Evolutionary conservation across 2,888 invertebrate genomes (phyloP).

Genomic region (Pristionchus mayeri): DNA sequence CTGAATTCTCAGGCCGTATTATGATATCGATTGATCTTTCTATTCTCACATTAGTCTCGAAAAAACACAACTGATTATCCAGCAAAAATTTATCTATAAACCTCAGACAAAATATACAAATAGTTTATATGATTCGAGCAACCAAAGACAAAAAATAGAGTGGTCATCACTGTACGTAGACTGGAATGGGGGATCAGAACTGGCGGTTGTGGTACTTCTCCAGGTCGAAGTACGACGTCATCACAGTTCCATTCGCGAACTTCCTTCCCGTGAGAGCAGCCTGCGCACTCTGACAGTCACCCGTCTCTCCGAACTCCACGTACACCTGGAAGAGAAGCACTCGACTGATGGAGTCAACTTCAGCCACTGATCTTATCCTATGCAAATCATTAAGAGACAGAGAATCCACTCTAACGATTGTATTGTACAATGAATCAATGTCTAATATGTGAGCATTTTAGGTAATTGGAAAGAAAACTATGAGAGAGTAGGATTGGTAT

Average conservation of each 20-base stretch:
- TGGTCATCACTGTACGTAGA: too few relatives aligned
- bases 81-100: neutral
- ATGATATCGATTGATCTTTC: too few relatives aligned
- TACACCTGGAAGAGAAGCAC: too few relatives aligned
- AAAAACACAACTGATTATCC: too few relatives aligned
- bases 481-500: neutral
- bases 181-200: conserved; percentile 80
- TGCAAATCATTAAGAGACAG: too few relatives aligned
- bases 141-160: neutral
- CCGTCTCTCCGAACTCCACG: conserved; percentile 79
- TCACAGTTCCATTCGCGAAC: conserved; percentile 93
- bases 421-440: too few relatives aligned
- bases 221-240: conserved; percentile 97
- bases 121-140: neutral
- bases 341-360: too few relatives aligned
- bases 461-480: too few relatives aligned
- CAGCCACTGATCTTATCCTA: too few relatives aligned
- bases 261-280: conserved; percentile 96
- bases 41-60: too few relatives aligned
- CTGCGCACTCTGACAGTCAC: conserved; percentile 98
- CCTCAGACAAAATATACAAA: neutral
- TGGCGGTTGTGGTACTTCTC: conserved; percentile 98
- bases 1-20: too few relatives aligned
- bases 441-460: too few relatives aligned
- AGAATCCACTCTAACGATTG: neutral